phyloP scores from a whole-genome alignment of 2,888 invertebrate genomes.

The Tigriopus californicus region DNA sequence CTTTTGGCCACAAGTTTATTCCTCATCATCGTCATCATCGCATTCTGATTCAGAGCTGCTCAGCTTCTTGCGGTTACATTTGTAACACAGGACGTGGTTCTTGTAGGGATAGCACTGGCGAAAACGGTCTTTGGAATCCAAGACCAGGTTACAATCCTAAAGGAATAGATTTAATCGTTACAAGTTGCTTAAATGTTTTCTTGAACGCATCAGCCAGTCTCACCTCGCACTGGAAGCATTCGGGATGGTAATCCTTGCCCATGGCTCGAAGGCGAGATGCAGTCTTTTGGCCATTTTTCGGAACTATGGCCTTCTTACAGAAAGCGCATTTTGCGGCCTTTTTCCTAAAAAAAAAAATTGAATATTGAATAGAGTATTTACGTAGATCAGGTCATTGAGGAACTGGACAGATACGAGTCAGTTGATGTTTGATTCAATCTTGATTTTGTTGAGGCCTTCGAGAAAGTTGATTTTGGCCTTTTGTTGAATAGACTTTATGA shows the following conservation, averaged over 20 bases:
- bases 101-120: constrained; percentile 9
- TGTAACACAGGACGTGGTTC: constrained; percentile 4
- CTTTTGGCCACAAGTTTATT: too few species aligned
- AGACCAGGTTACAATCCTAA: constrained; percentile 6
- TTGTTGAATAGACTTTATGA: too few species aligned
- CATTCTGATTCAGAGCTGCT: constrained; percentile 2
- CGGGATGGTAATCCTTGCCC: constrained; percentile 10
- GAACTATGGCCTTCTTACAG: constrained; percentile 9
- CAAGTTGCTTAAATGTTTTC: too few species aligned
- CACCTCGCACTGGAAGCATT: constrained; percentile 16
- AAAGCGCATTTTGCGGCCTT: constrained; percentile 6
- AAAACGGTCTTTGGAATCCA: constrained; percentile 5
- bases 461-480: too few species aligned
- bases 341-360: neutral
- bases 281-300: neutral
- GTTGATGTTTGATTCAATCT: too few species aligned
- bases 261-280: constrained; percentile 7
- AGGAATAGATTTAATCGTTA: too few species aligned
- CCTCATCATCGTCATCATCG: neutral
- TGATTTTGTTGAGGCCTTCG: too few species aligned
- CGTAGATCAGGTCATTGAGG: neutral
- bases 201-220: neutral
- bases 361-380: neutral
- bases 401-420: too few species aligned
- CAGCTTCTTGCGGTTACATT: constrained; percentile 13